A percentile compares a stretch with the other conserved stretches of the same genome.
These are phyloP conservation scores for Tenualosa ilisha DNA, from an alignment of 2,797 vertebrate genomes.

Conservation along the genomic window DNA sequence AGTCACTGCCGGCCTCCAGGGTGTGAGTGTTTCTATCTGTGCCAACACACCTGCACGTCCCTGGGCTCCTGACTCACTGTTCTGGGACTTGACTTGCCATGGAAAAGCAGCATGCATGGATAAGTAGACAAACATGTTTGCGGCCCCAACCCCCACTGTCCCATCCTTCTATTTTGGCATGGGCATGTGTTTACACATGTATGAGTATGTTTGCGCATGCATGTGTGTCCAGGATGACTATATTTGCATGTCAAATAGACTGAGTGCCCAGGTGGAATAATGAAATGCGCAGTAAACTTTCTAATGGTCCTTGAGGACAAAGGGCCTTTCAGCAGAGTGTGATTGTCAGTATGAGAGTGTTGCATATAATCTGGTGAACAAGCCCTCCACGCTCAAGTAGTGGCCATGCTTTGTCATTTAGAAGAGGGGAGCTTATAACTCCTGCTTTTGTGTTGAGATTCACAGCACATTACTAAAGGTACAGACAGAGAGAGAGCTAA, in stretches of 20 bases:
- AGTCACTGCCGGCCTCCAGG: neutral
- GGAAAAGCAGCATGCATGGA: constrained; percentile 2
- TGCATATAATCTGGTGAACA: neutral
- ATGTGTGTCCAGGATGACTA: neutral
- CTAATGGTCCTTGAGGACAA: neutral
- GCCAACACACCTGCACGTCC: neutral
- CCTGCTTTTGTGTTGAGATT: no score
- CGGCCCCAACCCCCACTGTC: neutral
- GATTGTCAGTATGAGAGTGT: neutral
- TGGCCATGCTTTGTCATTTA: neutral
- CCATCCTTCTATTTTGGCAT: neutral
- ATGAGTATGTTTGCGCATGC: neutral
- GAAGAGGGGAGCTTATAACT: neutral
- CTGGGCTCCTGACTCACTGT: neutral
- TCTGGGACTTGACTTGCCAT: neutral
- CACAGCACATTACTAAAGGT: no score
- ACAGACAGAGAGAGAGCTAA: neutral
- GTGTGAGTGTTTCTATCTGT: neutral
- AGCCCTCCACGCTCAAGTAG: neutral
- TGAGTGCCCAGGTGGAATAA: neutral
- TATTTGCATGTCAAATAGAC: constrained; percentile 15
- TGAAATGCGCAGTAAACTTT: neutral
- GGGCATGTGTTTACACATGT: neutral
- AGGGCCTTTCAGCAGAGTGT: neutral
- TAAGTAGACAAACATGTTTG: constrained; percentile 21